Evolutionary conservation across 2,888 invertebrate genomes (phyloP), one percentile per base, ranked within the genome.

Genomic region (Rhorus exstirpatorius): DNA sequence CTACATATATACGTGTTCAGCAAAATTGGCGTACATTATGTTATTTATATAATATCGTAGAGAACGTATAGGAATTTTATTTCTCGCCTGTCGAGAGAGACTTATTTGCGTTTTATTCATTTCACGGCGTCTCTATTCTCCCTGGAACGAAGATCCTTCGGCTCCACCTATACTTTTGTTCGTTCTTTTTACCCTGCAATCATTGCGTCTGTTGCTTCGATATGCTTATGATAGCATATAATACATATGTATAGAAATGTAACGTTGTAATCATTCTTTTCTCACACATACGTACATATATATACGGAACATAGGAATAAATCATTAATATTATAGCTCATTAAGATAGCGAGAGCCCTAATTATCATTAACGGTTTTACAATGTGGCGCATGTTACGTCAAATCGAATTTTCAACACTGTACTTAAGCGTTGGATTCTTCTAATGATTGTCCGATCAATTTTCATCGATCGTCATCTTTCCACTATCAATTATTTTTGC

Each of bases 81-180:
- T 68, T 65, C 68, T 61, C 55, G 24, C 55, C 41, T 79, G 49
- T 67, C 41, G 35, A 68, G 44, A 51, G 63, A 44, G 8, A 63
- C 51, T 31, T 41, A 46, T 19, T 17, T 17, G 51, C 38, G 58
- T 10, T 55, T n/a, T 12, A 3, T n/a, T 49, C 44, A 24, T 38
- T 63, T 49, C 19, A 49, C 70, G 74, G 78, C 68, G 38, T 70
- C 78, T 78, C 70, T 58, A 78, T 82, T 81, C 12, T n/a, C 72
- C 21, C 14, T 38, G 35, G 17, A 67, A 71, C 21, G 49, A 46
- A 31, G 31, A 51, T 24, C 35, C 46, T 14, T 38, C 14, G 53
- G 55, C 44, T 44, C 35, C 60, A 19, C 60, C 41, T 55, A 41
- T 26, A 38, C 10, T 26, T 65, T 65, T 63, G 41, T 53, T 55